phyloP scores from a whole-genome alignment of 2,797 vertebrate genomes.

The Arctocebus calabarensis region DNA sequence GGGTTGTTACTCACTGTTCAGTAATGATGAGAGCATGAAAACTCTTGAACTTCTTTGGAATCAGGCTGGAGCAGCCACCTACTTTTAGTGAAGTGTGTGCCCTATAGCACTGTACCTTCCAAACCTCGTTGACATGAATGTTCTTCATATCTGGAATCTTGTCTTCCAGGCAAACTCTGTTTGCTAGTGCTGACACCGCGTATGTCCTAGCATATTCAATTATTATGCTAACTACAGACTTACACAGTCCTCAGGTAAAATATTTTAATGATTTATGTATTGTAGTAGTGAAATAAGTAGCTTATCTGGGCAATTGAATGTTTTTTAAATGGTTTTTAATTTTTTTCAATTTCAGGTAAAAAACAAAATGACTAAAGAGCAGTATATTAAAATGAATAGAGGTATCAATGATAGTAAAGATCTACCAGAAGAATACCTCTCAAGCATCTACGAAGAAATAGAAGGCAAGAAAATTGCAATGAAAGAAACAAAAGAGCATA shows the following conservation, averaged over 20 bases:
- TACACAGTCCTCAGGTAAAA: conserved; percentile 97
- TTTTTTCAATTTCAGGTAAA: conserved; percentile 91
- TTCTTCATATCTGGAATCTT: conserved; percentile 62
- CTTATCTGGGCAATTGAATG: not conserved
- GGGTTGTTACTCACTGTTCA: not conserved
- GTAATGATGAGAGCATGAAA: not conserved
- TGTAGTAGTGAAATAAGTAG: not conserved
- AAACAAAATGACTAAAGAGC: conserved; percentile 99
- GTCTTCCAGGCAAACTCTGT: conserved; percentile 93
- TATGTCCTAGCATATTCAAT: conserved; percentile 98
- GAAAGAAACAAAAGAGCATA: conserved; percentile 97
- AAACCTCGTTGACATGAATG: rapidly evolving
- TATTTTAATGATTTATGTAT: not conserved
- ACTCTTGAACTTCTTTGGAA: not conserved
- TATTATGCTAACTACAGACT: conserved; percentile 98
- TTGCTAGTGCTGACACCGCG: conserved; percentile 97
- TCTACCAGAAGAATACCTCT: conserved; percentile 96
- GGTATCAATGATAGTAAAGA: conserved; percentile 99
- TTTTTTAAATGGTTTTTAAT: conserved; percentile 15
- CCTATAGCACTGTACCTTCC: not conserved
- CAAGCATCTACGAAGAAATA: conserved; percentile 97
- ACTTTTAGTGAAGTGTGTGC: not conserved
- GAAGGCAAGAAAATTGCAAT: conserved; percentile 98
- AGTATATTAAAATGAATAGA: conserved; percentile 99
- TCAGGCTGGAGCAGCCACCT: rapidly evolving